phyloP scores from a whole-genome alignment of 2,888 invertebrate species.

The Meloe dianella region DNA sequence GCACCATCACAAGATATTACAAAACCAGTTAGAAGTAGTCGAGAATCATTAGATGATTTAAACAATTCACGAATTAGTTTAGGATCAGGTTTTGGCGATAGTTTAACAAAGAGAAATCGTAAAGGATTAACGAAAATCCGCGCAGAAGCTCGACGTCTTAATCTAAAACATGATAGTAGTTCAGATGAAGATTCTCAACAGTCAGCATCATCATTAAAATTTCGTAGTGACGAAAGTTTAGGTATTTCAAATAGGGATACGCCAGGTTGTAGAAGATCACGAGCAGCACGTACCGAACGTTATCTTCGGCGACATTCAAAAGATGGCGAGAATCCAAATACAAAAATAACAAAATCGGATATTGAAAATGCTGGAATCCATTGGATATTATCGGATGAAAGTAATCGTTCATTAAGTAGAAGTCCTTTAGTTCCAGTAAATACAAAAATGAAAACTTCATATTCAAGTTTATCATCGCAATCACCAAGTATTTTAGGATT shows the following conservation, averaged over 20 bases:
- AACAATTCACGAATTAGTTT: constrained; percentile 48
- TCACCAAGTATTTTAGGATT: constrained; percentile 51
- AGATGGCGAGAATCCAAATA: constrained; percentile 68
- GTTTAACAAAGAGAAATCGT: constrained; percentile 63
- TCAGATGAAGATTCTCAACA: constrained; percentile 75
- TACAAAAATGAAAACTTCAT: constrained; percentile 37
- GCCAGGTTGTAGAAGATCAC: constrained; percentile 67
- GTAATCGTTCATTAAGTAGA: constrained; percentile 47
- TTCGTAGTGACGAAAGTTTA: constrained; percentile 73
- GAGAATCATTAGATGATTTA: constrained; percentile 40
- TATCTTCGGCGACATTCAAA: constrained; percentile 77
- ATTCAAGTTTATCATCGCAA: constrained; percentile 42
- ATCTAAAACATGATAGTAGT: constrained; percentile 68
- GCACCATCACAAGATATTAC: constrained; percentile 49
- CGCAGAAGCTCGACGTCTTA: constrained; percentile 70
- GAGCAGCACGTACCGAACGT: constrained; percentile 80
- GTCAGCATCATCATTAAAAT: constrained; percentile 71
- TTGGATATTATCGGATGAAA: constrained; percentile 43
- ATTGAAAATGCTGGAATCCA: constrained; percentile 45
- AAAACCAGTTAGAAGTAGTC: constrained; percentile 25
- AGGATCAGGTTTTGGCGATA: constrained; percentile 61
- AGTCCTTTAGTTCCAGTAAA: constrained; percentile 46
- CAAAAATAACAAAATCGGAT: constrained; percentile 52
- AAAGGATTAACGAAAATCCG: constrained; percentile 70
- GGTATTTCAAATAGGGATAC: constrained; percentile 51